These are phyloP conservation scores for Oscheius sp. DNA, from an alignment of 2,888 invertebrate species.

Conservation along the genomic window DNA sequence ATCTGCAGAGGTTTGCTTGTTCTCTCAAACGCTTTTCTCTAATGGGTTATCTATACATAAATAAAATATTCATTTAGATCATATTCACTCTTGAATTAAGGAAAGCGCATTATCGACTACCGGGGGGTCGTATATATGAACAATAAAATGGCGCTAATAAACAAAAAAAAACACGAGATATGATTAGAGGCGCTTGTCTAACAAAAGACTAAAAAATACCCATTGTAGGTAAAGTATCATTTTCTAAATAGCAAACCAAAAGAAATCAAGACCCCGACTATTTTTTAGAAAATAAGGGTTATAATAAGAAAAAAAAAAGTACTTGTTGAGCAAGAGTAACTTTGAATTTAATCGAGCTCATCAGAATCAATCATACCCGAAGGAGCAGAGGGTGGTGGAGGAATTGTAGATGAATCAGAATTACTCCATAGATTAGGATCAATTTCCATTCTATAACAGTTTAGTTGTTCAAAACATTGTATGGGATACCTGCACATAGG, in stretches of 20 bases:
- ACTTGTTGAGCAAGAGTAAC: neutral
- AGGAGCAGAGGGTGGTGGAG: neutral
- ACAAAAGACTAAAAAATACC: too few relatives aligned
- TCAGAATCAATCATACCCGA: constrained; percentile 8
- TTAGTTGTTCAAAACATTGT: constrained; percentile 1
- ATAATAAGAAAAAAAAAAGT: too few relatives aligned
- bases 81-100: neutral
- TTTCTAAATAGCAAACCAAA: too few relatives aligned
- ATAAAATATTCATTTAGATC: neutral
- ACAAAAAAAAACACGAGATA: too few relatives aligned
- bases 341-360: constrained; percentile 11
- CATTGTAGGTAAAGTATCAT: too few relatives aligned
- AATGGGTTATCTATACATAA: neutral
- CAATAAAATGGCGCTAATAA: too few relatives aligned
- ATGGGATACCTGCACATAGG: constrained; percentile 46
- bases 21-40: neutral
- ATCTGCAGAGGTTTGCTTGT: neutral
- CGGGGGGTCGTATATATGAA: too few relatives aligned
- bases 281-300: too few relatives aligned
- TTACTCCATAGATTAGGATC: constrained; percentile 4
- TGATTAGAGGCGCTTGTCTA: too few relatives aligned
- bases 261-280: too few relatives aligned
- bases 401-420: neutral
- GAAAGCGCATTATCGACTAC: too few relatives aligned
- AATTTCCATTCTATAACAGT: neutral